Evolutionary conservation across 1,140 invertebrate genomes (phyloP), one percentile per base, ranked within the genome.

Genomic region (Neodiprion fabricii): DNA sequence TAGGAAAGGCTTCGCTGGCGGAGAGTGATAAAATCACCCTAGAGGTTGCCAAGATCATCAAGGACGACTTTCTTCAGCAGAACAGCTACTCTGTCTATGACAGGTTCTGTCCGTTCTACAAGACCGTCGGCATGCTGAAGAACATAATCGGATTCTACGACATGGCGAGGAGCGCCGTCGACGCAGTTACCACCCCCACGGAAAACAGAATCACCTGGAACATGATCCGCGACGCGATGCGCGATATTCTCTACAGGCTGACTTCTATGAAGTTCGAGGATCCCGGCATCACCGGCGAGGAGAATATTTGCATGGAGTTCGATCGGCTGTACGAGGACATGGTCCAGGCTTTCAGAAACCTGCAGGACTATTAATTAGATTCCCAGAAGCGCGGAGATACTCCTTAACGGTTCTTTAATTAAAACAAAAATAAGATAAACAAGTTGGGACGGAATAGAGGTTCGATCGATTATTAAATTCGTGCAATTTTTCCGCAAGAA

Each of bases 181-280:
- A 94, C 79, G 84, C 90, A 12, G 93, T 95, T 82, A 86, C 90
- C n/a, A 94, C 93, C 17, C 91, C 93, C 5, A 92, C 93, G 83
- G 94, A 95, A 77, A 94, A 94, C 85, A 92, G 92, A 83, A 91
- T 96, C 61, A 95, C 94, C 11, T 96, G 94, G 94, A 85, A 87
- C 53, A 91, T 91, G n/a, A 94, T 96, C 76, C 86, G 91, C 49
- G 93, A 94, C 74, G 90, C 90, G 72, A 91, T 95, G 91, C 89
- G 89, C 40, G 90, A 91, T 70, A 90, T 93, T 69, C 83, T 96
- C 14, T 94, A 95, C 83, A 92, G 94, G 79, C 88, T 96, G 7
- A 93, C 91, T 75, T 92, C 91, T 70, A 96, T 96, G 94, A 96
- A 96, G 83, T 96, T 96, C 87, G 94, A 94, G 91, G 93, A 95